A percentile compares a stretch with the other conserved stretches of the same genome.
Conservation (phyloP, 1,140 invertebrate genomes). For the Drosophila ficusphila region DNA sequence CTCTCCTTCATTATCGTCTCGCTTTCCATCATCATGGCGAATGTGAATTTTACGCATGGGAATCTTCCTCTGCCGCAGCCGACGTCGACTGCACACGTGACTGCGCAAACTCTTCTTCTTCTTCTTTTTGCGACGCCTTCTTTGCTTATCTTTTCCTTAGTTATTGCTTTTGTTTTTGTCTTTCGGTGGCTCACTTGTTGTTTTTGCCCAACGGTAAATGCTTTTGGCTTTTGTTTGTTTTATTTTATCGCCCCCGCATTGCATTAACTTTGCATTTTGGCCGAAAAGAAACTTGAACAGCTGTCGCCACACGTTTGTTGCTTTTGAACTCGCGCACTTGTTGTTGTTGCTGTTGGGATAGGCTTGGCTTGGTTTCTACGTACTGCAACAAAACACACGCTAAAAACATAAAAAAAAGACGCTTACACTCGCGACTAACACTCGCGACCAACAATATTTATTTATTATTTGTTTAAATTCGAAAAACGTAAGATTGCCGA, state of each 20-base stretch:
- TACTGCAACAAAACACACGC: neutral
- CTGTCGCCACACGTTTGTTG: constrained; percentile 41
- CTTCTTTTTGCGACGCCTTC: constrained; percentile 21
- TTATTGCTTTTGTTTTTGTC: constrained; percentile 24
- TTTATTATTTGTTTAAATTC: too few relatives aligned
- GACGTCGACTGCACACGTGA: constrained; percentile 46
- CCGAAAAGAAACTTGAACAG: constrained; percentile 30
- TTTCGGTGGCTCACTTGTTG: constrained; percentile 7
- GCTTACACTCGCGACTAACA: neutral
- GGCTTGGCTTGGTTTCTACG: neutral
- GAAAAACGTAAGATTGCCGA: too few relatives aligned
- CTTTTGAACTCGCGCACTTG: constrained; percentile 38
- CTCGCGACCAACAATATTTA: neutral
- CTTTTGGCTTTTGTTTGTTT: constrained; percentile 19
- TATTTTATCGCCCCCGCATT: constrained; percentile 24
- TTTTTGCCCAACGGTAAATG: constrained; percentile 39
- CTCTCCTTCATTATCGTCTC: constrained; percentile 20
- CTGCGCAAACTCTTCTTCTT: constrained; percentile 29
- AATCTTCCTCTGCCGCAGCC: constrained; percentile 56
- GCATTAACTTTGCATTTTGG: constrained; percentile 39
- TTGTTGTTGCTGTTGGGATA: constrained; percentile 39
- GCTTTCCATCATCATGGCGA: constrained; percentile 31
- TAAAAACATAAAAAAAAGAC: neutral
- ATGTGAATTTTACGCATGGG: constrained; percentile 73
- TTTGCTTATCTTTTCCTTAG: constrained; percentile 22